Base-by-base conservation (phyloP, 2,888 invertebrate species). In the Drosophila niveifrons region DNA sequence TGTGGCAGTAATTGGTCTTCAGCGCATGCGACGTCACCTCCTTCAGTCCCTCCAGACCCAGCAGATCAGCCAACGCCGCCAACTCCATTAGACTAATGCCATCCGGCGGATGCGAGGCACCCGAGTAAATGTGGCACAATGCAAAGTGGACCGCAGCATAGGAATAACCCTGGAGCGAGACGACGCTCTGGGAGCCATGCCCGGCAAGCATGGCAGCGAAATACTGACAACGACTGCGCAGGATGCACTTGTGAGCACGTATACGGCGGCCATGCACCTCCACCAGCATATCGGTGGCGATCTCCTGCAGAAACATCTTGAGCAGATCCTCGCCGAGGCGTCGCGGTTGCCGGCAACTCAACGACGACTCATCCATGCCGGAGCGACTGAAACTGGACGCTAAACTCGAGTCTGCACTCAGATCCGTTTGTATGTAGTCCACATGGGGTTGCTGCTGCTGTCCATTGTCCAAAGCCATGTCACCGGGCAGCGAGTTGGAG, bases 91-190 rank as follows among this genome's bases (percentile, higher is more conserved):
- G 94, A 91, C 96, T 96, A 74, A 98, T 96, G 1, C 96, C 95
- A 82, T 97, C 97, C 0, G 98, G 97, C 61, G 98, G 96, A 82
- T 96, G 96, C 39, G 97, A 96, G 29, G 97, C 95, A 2, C 98
- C 98, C 67, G 98, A 98, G 90, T 99, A 99, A 76, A 99, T 97
- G 91, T 98, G 98, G 83, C 97, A 96, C 67, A 99, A 93, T 0
- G 97, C 96, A 93, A 98, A 98, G 92, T 98, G 96, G 3, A 98
- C 97, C 1, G 96, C 95, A 72, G 95, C 96, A 89, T 96, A 97
- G 0, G 97, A 93, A 91, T 94, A 96, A 94, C 97, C 96, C 87
- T 97, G 96, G 64, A 98, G 93, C n/a, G 95, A 95, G 64, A 98
- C 97, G 3, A 96, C 95, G 90, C 97, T 96, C 89, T 97, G 96